Conservation (phyloP, 2,113 vertebrate species). For the Casuarius casuarius region DNA sequence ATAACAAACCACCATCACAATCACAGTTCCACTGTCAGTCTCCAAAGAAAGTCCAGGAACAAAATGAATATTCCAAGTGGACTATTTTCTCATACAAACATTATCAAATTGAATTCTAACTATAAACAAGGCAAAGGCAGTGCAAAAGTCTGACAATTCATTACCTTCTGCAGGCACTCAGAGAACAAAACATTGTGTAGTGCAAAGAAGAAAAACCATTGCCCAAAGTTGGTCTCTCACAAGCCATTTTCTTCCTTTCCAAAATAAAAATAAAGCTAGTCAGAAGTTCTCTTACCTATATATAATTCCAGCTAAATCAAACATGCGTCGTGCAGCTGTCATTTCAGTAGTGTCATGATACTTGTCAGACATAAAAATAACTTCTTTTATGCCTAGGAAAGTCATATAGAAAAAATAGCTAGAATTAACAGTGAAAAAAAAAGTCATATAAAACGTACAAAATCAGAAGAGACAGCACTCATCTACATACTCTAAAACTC, state of each 20-base stretch:
- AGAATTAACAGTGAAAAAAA: background rate
- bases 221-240: background rate
- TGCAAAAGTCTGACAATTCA: background rate
- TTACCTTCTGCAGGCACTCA: background rate
- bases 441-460: background rate
- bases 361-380: conserved; percentile 95
- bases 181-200: background rate
- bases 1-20: background rate
- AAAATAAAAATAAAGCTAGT: background rate
- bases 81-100: background rate
- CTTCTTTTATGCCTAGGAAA: conserved; percentile 89
- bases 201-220: background rate
- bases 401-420: background rate
- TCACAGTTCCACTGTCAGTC: background rate
- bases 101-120: background rate
- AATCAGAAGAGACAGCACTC: background rate
- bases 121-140: background rate
- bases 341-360: conserved; percentile 88
- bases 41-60: background rate
- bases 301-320: conserved; percentile 83
- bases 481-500: background rate
- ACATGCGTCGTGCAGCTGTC: conserved; percentile 87
- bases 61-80: background rate
- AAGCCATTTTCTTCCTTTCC: background rate
- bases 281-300: conserved; percentile 80